A percentile compares a stretch with the other conserved stretches of the same genome.
Evolutionary conservation across 2,113 vertebrate species (phyloP).

Genomic region (Notechis scutatus): DNA sequence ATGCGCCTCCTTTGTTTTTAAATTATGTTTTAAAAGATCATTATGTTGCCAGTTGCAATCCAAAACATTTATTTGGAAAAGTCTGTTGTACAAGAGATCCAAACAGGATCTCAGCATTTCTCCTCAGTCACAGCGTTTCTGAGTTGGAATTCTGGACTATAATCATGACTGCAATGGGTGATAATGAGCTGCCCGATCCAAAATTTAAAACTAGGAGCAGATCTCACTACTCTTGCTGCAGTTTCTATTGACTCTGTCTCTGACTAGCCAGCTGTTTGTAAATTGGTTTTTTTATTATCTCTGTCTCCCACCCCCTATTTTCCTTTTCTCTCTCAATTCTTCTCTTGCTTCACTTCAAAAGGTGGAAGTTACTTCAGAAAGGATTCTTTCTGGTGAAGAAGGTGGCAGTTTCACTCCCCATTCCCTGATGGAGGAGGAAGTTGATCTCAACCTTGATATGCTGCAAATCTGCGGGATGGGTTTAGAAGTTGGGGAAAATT

Average conservation of each 20-base stretch:
- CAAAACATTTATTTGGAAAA: background rate
- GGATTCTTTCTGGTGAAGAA: slow-evolving; percentile 17
- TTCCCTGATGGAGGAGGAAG: background rate
- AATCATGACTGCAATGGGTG: background rate
- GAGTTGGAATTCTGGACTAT: background rate
- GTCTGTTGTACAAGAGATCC: background rate
- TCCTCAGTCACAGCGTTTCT: background rate
- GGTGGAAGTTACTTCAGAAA: slow-evolving; percentile 6
- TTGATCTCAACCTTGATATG: background rate
- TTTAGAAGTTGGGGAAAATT: background rate
- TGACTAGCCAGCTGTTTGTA: background rate
- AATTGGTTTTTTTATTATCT: background rate
- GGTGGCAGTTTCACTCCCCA: background rate
- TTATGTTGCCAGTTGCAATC: background rate
- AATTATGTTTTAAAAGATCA: background rate
- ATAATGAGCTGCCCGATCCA: background rate
- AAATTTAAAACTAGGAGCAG: background rate
- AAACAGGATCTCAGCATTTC: background rate
- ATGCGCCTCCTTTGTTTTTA: background rate
- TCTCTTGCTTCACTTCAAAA: background rate
- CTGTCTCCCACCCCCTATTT: background rate
- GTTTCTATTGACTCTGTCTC: background rate
- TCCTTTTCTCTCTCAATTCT: background rate
- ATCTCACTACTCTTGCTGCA: background rate
- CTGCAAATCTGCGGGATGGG: background rate